Evolutionary conservation across 1,140 invertebrate genomes (phyloP).

Genomic region (Copidosoma floridanum): DNA sequence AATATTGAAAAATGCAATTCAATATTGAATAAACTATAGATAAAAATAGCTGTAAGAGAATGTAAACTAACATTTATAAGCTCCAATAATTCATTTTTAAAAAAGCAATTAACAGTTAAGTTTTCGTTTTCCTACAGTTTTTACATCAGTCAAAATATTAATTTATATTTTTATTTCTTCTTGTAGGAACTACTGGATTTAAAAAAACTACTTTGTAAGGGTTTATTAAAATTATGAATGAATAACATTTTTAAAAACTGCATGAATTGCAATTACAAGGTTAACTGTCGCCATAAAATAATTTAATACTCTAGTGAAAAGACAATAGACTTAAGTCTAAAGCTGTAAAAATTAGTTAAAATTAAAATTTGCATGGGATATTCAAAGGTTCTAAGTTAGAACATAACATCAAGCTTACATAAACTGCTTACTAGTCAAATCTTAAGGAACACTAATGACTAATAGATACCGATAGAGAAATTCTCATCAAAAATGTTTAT

Average conservation of each 20-base stretch:
- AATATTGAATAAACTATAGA: slow-evolving; percentile 3
- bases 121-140: slow-evolving; percentile 14
- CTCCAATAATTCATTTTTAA: slow-evolving; percentile 15
- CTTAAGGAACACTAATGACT: too few species aligned
- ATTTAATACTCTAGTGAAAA: slow-evolving; percentile 1
- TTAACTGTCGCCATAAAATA: slow-evolving; percentile 10
- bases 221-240: too few species aligned
- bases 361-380: too few species aligned
- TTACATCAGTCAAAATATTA: too few species aligned
- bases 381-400: too few species aligned
- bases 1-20: not conserved
- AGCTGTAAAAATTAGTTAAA: not conserved
- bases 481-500: too few species aligned
- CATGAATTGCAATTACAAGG: slow-evolving; percentile 17
- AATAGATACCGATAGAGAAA: too few species aligned
- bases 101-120: not conserved
- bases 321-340: not conserved
- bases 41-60: slow-evolving; percentile 1
- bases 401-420: too few species aligned
- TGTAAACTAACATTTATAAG: slow-evolving; percentile 13
- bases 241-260: slow-evolving; percentile 12
- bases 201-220: too few species aligned
- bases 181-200: too few species aligned
- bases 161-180: too few species aligned
- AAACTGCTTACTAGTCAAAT: too few species aligned